Percentiles rank a stretch among this genome's conserved stretches.
Conservation (phyloP, 2,888 invertebrate species). For the Euplexia lucipara region DNA sequence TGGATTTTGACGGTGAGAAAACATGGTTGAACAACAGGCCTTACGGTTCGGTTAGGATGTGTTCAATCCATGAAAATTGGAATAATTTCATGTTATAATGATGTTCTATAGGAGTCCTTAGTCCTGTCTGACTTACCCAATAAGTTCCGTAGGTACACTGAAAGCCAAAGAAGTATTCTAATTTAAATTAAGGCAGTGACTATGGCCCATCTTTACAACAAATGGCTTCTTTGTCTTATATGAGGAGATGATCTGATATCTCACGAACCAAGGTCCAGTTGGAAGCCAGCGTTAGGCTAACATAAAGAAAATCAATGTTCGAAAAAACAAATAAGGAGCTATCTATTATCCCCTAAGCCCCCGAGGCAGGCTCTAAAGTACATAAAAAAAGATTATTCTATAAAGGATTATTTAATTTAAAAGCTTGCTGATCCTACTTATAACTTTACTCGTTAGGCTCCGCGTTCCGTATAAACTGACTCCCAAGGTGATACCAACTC, state of each 20-base stretch:
- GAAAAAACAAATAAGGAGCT: constrained; percentile 33
- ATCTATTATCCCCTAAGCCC: constrained; percentile 32
- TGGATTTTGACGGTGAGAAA: too few species aligned
- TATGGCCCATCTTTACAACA: not conserved
- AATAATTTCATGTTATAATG: not conserved
- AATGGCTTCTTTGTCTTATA: not conserved
- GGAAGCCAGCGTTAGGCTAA: too few species aligned
- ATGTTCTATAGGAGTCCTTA: too few species aligned
- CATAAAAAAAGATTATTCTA: constrained; percentile 59
- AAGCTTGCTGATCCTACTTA: constrained; percentile 64
- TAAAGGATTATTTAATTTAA: constrained; percentile 64
- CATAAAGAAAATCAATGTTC: constrained; percentile 38
- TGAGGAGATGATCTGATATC: too few species aligned
- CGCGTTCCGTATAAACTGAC: constrained; percentile 59
- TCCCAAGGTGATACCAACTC: constrained; percentile 63
- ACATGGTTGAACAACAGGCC: not conserved
- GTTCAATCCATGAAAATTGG: not conserved
- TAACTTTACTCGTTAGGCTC: constrained; percentile 69
- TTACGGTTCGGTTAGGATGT: not conserved
- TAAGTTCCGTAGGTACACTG: not conserved
- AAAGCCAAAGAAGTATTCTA: not conserved
- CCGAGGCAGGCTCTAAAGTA: constrained; percentile 33
- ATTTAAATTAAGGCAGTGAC: not conserved
- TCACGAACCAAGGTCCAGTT: too few species aligned
- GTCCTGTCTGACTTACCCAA: not conserved